Percentiles rank a stretch among this genome's conserved stretches.
Conservation (phyloP, 2,113 vertebrate species). For the Macquaria ambigua region DNA sequence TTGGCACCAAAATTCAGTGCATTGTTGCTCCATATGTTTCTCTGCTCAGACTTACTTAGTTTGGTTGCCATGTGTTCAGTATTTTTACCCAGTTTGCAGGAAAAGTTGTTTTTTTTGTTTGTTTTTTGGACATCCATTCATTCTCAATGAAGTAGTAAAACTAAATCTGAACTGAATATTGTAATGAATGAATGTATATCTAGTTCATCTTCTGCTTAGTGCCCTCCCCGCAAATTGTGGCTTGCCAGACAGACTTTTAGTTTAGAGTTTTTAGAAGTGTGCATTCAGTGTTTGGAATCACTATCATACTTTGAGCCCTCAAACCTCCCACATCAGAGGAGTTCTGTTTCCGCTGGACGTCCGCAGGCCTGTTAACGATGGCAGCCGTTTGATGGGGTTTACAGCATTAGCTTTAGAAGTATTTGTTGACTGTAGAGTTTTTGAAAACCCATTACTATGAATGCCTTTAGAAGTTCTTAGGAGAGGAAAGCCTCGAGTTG, state of each 20-base stretch:
- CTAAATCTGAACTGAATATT: slow-evolving; percentile 20
- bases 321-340: slow-evolving; percentile 1
- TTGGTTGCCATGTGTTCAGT: slow-evolving; percentile 37
- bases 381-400: slow-evolving; percentile 21
- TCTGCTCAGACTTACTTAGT: slow-evolving; percentile 36
- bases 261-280: slow-evolving; percentile 25
- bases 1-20: slow-evolving; percentile 66
- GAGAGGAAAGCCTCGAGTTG: background rate
- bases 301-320: slow-evolving; percentile 3
- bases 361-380: background rate
- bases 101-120: background rate
- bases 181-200: slow-evolving; percentile 65
- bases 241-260: background rate
- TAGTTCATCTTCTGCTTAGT: slow-evolving; percentile 21
- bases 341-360: slow-evolving; percentile 19
- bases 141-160: slow-evolving; percentile 33
- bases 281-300: slow-evolving; percentile 21
- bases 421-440: slow-evolving; percentile 24
- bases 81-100: slow-evolving; percentile 44
- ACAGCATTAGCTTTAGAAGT: slow-evolving; percentile 48
- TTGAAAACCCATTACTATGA: slow-evolving; percentile 7
- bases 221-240: slow-evolving; percentile 13
- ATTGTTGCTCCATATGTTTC: slow-evolving; percentile 36
- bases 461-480: slow-evolving; percentile 1
- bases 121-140: background rate